Conservation (phyloP, 1,140 invertebrate genomes). For the Drosophila trapezifrons region DNA sequence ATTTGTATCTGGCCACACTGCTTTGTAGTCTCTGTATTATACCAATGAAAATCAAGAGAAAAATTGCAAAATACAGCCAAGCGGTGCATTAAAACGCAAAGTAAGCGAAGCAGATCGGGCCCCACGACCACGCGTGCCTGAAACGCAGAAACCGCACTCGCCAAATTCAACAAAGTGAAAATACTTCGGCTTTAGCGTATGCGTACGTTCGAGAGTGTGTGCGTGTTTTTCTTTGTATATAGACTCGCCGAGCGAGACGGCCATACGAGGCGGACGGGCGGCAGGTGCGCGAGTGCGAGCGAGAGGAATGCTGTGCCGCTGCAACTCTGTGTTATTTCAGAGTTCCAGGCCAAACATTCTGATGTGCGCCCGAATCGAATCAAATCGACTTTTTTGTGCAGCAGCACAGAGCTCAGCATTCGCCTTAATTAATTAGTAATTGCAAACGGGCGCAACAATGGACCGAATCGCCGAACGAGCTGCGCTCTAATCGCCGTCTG, state of each 20-base stretch:
- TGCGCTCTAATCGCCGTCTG: constrained; percentile 9
- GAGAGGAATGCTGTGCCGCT: constrained; percentile 49
- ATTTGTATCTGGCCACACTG: no score
- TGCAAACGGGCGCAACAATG: constrained; percentile 48
- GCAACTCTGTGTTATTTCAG: constrained; percentile 70
- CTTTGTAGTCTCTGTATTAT: constrained; percentile 9
- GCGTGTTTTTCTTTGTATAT: constrained; percentile 77
- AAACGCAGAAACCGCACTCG: constrained; percentile 20
- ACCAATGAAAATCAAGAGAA: constrained; percentile 64
- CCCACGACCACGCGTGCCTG: constrained; percentile 4
- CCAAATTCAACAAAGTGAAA: constrained; percentile 67
- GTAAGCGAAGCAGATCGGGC: constrained; percentile 43
- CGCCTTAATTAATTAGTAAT: constrained; percentile 70
- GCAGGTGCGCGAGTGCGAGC: constrained; percentile 56
- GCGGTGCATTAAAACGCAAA: constrained; percentile 60
- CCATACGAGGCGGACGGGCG: constrained; percentile 36
- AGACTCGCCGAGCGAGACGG: constrained; percentile 64
- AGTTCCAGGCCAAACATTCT: constrained; percentile 79
- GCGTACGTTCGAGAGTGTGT: constrained; percentile 54
- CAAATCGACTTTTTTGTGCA: constrained; percentile 76
- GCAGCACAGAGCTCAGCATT: constrained; percentile 12
- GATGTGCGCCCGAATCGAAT: constrained; percentile 53
- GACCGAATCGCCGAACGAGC: constrained; percentile 13
- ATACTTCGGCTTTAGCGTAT: constrained; percentile 70
- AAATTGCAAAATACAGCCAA: constrained; percentile 51